A percentile compares a stretch with the other conserved stretches of the same genome.
phyloP scores from a whole-genome alignment of 1,140 invertebrate genomes.

The Orius insidiosus region DNA sequence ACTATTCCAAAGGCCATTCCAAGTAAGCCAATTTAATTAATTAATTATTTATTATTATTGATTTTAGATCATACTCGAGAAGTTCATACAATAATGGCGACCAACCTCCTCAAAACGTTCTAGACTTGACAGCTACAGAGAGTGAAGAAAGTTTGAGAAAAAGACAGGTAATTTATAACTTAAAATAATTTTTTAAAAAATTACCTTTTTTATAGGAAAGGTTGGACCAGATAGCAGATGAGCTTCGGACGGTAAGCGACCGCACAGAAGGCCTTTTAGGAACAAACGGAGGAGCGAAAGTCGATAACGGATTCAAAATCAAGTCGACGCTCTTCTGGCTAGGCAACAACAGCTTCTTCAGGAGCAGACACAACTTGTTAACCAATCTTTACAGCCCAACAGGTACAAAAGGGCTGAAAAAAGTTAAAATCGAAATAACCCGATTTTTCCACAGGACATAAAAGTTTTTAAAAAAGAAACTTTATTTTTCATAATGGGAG shows the following conservation, averaged over 20 bases:
- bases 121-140: conserved; percentile 27
- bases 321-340: conserved; percentile 30
- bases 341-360: conserved; percentile 31
- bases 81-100: conserved; percentile 19
- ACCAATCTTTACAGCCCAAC: conserved; percentile 23
- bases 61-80: conserved; percentile 7
- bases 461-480: too few relatives aligned
- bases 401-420: conserved; percentile 12
- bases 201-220: conserved; percentile 28
- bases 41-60: background rate
- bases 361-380: conserved; percentile 34
- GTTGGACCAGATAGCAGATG: conserved; percentile 31
- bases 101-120: conserved; percentile 26
- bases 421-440: too few relatives aligned
- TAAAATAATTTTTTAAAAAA: conserved; percentile 24
- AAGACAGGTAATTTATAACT: conserved; percentile 29
- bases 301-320: conserved; percentile 24
- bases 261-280: conserved; percentile 30
- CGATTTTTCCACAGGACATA: too few relatives aligned
- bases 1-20: conserved; percentile 62
- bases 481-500: too few relatives aligned
- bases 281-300: conserved; percentile 23
- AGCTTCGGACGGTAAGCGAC: conserved; percentile 29
- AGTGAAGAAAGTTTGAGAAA: conserved; percentile 26
- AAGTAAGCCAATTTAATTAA: conserved; percentile 28